Conservation (phyloP, 1,140 invertebrate species). For the Manduca sexta region DNA sequence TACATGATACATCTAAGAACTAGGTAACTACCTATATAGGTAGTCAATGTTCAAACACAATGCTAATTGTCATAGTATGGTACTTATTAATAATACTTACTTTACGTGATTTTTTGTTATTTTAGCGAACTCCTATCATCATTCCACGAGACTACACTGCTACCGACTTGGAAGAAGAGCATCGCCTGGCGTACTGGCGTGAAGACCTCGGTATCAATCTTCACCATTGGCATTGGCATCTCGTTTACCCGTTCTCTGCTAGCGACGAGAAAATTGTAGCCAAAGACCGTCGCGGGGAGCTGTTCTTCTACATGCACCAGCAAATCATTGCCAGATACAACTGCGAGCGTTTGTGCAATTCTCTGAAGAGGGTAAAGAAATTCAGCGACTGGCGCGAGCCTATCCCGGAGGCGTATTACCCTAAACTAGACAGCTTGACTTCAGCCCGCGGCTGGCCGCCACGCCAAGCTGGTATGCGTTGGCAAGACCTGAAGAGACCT, state of each 20-base stretch:
- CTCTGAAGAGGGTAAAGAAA: conserved; percentile 66
- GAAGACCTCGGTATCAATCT: conserved; percentile 79
- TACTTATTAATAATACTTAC: too few species aligned
- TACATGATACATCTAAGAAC: too few species aligned
- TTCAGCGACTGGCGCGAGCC: conserved; percentile 72
- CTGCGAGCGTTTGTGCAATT: conserved; percentile 74
- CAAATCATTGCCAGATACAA: conserved; percentile 78
- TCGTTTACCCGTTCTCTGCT: conserved; percentile 76
- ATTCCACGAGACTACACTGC: conserved; percentile 80
- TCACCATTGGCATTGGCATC: conserved; percentile 85
- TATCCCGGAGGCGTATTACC: conserved; percentile 75
- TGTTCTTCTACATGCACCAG: conserved; percentile 85
- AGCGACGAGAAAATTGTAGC: conserved; percentile 69
- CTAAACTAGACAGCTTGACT: conserved; percentile 75
- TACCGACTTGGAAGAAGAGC: conserved; percentile 78
- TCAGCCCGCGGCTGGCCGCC: conserved; percentile 73
- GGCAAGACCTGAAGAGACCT: conserved; percentile 71
- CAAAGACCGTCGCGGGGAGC: conserved; percentile 81
- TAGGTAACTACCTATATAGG: too few species aligned
- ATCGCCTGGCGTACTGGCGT: conserved; percentile 79
- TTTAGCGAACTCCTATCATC: conserved; percentile 71
- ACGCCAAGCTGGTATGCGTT: conserved; percentile 64
- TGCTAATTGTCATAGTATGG: too few species aligned
- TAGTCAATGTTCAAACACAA: too few species aligned
- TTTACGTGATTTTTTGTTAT: conserved; percentile 14